Conservation (phyloP, 2,888 invertebrate species). For the Yponomeuta evonymella region DNA sequence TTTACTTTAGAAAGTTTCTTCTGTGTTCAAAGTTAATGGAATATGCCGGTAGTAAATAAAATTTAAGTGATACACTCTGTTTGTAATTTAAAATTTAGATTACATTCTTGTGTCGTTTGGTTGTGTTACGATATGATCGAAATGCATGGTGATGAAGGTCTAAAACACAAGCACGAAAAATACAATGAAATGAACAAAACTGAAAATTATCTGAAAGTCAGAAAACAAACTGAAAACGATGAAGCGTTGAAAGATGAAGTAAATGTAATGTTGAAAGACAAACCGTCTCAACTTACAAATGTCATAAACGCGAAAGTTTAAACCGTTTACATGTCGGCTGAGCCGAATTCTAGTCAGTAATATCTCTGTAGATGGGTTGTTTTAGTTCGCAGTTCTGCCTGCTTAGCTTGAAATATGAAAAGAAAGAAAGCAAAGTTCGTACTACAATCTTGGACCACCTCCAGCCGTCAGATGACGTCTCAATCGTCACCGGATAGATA, state of each 20-base stretch:
- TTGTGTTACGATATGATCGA: background rate
- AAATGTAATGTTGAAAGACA: no score
- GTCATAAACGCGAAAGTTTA: no score
- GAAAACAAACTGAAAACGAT: no score
- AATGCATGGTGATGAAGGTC: background rate
- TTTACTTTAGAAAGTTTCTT: background rate
- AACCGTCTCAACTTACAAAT: no score
- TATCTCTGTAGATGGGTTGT: no score
- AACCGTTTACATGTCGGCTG: no score
- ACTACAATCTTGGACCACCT: background rate
- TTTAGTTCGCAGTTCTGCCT: background rate
- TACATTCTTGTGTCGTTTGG: background rate
- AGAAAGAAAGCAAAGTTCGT: background rate
- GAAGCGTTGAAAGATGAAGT: no score
- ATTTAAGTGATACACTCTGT: background rate
- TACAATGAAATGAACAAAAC: no score
- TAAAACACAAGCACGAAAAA: background rate
- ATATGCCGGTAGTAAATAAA: background rate
- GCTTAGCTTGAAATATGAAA: background rate
- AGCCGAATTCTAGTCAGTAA: no score
- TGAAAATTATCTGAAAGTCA: no score
- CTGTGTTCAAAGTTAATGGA: background rate
- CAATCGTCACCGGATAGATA: slow-evolving; percentile 60
- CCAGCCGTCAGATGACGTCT: slow-evolving; percentile 40
- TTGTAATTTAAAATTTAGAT: slow-evolving; percentile 8